These are phyloP conservation scores for Drosophila tropicalis DNA, from an alignment of 1,140 invertebrate species.

Conservation along the genomic window DNA sequence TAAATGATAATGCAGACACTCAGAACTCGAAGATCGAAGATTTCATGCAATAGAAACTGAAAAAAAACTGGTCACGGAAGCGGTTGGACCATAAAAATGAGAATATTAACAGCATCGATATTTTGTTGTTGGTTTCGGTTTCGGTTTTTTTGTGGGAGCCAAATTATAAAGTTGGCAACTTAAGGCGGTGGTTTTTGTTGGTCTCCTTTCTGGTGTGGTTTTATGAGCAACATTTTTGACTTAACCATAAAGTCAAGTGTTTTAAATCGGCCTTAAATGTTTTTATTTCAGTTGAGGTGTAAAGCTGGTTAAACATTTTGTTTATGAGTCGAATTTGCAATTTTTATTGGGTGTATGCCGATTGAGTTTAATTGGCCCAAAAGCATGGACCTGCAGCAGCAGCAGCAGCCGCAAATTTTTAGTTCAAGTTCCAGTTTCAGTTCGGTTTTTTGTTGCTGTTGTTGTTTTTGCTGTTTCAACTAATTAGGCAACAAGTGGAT, in stretches of 20 bases:
- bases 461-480: constrained; percentile 61
- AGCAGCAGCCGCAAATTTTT: neutral
- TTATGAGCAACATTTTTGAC: constrained; percentile 54
- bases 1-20: constrained; percentile 70
- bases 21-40: constrained; percentile 17
- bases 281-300: constrained; percentile 31
- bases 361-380: constrained; percentile 41
- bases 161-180: constrained; percentile 63
- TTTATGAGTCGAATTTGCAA: constrained; percentile 37
- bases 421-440: neutral
- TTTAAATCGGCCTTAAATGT: constrained; percentile 49
- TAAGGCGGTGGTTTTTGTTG: constrained; percentile 29
- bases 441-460: neutral
- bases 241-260: constrained; percentile 65
- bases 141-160: constrained; percentile 23
- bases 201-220: constrained; percentile 25
- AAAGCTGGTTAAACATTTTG: constrained; percentile 58
- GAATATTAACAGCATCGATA: constrained; percentile 42
- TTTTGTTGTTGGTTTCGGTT: constrained; percentile 25
- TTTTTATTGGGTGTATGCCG: constrained; percentile 17
- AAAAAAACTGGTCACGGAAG: constrained; percentile 47
- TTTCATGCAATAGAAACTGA: constrained; percentile 52
- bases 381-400: neutral
- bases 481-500: constrained; percentile 75
- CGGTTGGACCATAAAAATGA: constrained; percentile 45